These are phyloP conservation scores for Sarcophaga rosellei DNA, from an alignment of 2,888 invertebrate genomes.

Conservation along the genomic window DNA sequence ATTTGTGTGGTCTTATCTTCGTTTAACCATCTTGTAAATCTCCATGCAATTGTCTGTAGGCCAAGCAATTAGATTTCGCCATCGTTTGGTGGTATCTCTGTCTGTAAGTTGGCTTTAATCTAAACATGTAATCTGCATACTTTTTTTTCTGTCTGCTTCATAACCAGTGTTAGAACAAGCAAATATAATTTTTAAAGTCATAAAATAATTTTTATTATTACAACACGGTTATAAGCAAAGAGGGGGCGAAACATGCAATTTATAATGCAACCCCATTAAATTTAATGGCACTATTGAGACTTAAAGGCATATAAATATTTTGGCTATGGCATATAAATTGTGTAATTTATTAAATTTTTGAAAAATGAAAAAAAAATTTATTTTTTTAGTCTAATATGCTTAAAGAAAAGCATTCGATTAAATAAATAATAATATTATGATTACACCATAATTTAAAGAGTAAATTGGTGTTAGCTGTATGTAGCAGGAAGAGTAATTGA, in stretches of 20 bases:
- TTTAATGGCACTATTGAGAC: conserved; percentile 49
- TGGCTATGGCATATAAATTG: neutral
- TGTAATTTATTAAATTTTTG: too few relatives aligned
- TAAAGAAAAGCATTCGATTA: too few relatives aligned
- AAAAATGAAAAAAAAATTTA: too few relatives aligned
- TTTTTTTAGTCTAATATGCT: too few relatives aligned
- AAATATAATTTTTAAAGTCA: conserved; percentile 2
- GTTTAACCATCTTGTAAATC: conserved; percentile 15
- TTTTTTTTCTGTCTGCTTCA: neutral
- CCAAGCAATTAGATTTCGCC: conserved; percentile 8
- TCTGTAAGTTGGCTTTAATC: neutral
- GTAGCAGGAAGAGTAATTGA: too few relatives aligned
- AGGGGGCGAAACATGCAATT: neutral
- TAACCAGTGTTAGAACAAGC: neutral
- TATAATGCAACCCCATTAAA: conserved; percentile 34
- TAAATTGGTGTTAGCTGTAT: too few relatives aligned
- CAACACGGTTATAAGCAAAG: neutral
- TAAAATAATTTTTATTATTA: conserved; percentile 15
- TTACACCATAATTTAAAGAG: too few relatives aligned
- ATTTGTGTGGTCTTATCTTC: neutral
- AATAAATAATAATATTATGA: too few relatives aligned
- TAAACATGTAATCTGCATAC: neutral
- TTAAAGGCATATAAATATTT: conserved; percentile 44
- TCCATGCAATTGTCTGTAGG: neutral
- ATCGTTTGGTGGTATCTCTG: neutral